Evolutionary conservation across 2,797 vertebrate genomes (phyloP), one percentile per base, ranked within the genome.

Genomic region (Thamnophis elegans): DNA sequence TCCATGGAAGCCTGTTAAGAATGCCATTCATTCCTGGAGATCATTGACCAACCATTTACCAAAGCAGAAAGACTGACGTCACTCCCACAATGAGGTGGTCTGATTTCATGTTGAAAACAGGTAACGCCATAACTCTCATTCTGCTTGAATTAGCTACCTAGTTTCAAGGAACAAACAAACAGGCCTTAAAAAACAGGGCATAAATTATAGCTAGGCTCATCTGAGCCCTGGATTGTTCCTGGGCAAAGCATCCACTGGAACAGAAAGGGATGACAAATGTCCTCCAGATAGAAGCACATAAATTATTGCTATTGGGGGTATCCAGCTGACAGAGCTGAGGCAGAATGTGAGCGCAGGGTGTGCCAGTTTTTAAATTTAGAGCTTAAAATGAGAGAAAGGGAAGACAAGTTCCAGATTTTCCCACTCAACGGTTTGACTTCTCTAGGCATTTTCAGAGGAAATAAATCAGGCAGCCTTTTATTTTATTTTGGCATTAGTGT

Each of bases 61-160:
- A 94, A 97, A 97, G 97, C 97, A 97, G 96, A 97, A 97, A 96
- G 93, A 94, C 93, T 97, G 97, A 97, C 96, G 96, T 97, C 96
- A 97, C 91, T 90, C 78, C 85, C 0, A 1, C 94, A 94, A 93
- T 93, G 92, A 26, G 10, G 54, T 94, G 88, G 94, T 93, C 96
- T 96, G 96, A 96, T 96, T 97, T 97, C 96, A 95, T 95, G 95
- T 28, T 92, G 91, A 95, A 95, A 97, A 97, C 94, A 96, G 96
- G 96, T 96, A 97, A 97, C 93, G 90, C 0, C 90, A 95, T 96
- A 94, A 96, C 94, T 95, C 89, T 90, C 86, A 96, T 96, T 96
- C 96, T 95, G 92, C 95, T 97, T 94, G 95, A 94, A 95, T 97
- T 96, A 96, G 95, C 95, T 96, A 95, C 95, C 93, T 97, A 94